Evolutionary conservation across 2,113 vertebrate species (phyloP), one percentile per base, ranked within the genome.

Genomic region (Bubo scandiacus): DNA sequence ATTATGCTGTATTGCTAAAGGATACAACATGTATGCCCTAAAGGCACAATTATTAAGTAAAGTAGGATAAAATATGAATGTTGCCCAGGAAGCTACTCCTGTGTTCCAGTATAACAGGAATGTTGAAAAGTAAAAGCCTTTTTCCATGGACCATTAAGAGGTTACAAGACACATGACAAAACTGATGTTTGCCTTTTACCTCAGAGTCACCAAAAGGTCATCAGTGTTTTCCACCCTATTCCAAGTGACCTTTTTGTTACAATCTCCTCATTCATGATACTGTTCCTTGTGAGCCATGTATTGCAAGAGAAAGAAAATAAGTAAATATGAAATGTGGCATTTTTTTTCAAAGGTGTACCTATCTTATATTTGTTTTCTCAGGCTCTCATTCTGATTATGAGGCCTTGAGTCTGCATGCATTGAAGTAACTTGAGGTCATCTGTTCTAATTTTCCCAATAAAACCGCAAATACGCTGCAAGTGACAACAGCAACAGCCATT

Each of bases 281-380:
- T 16, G 11, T 90, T 74, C 55, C 83, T 86, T 92, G 66, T 67
- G 17, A 85, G 52, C 81, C 89, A 90, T 27, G 1, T 78, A 51
- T 51, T 61, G 47, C 65, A 71, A 88, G 57, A 67, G 55, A 63
- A 75, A 67, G 38, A 89, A 83, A 95, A 66, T 16, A 90, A 88
- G 47, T 83, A 91, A 86, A 92, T 86, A 91, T 27, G 80, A 91
- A 88, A 87, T 78, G 42, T 94, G 86, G 72, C 55, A 1, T 23
- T 7, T 80, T 68, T 26, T 12, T 26, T 17, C 29, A 26, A 67
- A 96, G 40, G 9, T 86, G 40, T 87, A 65, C 54, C 49, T 85
- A 40, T 88, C 81, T 95, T 52, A 5, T 73, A 68, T 90, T 92
- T 96, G 75, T 92, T 95, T 94, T 92, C 73, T 86, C 58, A 96